Base-by-base conservation (phyloP, 2,888 invertebrate genomes). In the Caenorhabditis afra region DNA sequence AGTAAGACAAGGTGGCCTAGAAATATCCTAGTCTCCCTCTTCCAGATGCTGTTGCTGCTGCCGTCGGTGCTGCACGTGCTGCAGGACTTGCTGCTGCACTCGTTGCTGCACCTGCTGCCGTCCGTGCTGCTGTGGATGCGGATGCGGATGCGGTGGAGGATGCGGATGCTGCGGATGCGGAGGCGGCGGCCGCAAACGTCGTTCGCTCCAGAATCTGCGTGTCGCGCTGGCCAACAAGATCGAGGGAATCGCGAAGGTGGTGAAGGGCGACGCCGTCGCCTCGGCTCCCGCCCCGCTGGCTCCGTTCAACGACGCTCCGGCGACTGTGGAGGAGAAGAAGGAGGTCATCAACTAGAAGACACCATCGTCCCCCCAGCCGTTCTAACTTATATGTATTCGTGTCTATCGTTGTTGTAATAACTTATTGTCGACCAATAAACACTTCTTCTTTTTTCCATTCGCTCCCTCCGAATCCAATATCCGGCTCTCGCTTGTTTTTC, bases 101-200 rank as follows among this genome's bases (percentile, higher is more conserved):
- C 58, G 77, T 39, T 78, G 77, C 49, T 70, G 77, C 52, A 52
- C 66, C 47, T 71, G 77, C 12, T 65, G 77, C n/a, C 55, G 76
- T 58, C 62, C 76, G 50, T 68, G 76, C 47, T 47, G 68, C 44
- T 75, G 75, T 45, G 67, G 76, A 64, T 68, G 76, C 39, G 81
- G 73, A 29, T 29, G 29, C 29, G 29, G 29, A 29, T 29, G 29
- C 29, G 65, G 73, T 57, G 44, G 61, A 4, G 68, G 64, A 58
- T 78, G 66, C 41, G 82, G 82, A 71, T 81, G 81, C 67, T 81
- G 81, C 61, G 81, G 81, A 50, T 82, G 82, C 49, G 81, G 81
- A 49, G 79, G 79, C 39, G 82, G 82, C 61, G 79, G 82, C 70
- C 77, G 80, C 52, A 82, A 80, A 50, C 66, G 82, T 68, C 68